Evolutionary conservation across 1,140 invertebrate genomes (phyloP).

Genomic region (Aphelinus certus): DNA sequence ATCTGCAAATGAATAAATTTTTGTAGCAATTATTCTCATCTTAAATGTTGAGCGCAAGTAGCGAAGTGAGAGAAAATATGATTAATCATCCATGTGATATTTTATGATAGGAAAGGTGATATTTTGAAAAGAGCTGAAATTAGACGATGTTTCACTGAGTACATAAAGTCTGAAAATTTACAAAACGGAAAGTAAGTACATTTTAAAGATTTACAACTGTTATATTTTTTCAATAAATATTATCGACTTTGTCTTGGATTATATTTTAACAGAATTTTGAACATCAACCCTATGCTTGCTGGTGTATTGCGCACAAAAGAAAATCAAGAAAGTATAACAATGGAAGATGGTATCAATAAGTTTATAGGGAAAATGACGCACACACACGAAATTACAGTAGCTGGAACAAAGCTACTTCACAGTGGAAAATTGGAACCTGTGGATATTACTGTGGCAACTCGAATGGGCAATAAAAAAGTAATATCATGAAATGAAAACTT

Average conservation of each 20-base stretch:
- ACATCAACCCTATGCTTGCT: constrained; percentile 66
- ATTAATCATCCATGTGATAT: too few relatives aligned
- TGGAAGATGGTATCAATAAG: constrained; percentile 78
- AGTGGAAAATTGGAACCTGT: constrained; percentile 83
- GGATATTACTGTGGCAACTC: constrained; percentile 79
- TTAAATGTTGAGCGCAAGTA: too few relatives aligned
- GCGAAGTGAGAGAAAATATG: too few relatives aligned
- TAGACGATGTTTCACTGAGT: constrained; percentile 77
- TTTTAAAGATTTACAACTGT: not conserved
- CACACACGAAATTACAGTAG: constrained; percentile 75
- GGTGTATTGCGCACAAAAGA: constrained; percentile 59
- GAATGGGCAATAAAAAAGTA: constrained; percentile 90
- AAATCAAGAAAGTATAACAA: constrained; percentile 66
- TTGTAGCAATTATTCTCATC: not conserved
- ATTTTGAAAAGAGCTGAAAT: constrained; percentile 74
- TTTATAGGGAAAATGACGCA: constrained; percentile 80
- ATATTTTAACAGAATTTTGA: constrained; percentile 65
- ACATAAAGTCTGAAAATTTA: constrained; percentile 80
- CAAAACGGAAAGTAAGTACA: constrained; percentile 65
- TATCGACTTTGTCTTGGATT: not conserved
- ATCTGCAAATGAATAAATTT: not conserved
- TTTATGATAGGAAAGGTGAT: constrained; percentile 75
- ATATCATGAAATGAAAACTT: constrained; percentile 35
- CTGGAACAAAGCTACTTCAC: constrained; percentile 69
- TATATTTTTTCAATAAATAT: not conserved